phyloP scores from a whole-genome alignment of 2,888 invertebrate species.

The Morpho achilles region DNA sequence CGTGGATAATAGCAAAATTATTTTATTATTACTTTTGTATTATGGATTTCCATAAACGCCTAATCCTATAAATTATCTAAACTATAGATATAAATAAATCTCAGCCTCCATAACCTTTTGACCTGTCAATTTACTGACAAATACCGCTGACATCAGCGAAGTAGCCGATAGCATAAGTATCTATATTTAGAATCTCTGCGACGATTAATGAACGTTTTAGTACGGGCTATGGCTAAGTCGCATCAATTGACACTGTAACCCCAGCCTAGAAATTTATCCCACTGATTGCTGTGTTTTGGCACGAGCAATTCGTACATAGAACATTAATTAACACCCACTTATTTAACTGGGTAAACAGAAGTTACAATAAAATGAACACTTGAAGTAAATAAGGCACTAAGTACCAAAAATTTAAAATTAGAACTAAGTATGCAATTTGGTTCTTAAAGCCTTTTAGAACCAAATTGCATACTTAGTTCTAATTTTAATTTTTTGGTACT shows the following conservation, averaged over 20 bases:
- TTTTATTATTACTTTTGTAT: too few relatives aligned
- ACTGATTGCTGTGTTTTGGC: slow-evolving; percentile 24
- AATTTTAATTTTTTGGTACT: too few relatives aligned
- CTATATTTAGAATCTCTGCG: slow-evolving; percentile 77
- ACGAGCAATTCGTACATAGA: slow-evolving; percentile 11
- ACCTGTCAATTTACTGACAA: slow-evolving; percentile 27
- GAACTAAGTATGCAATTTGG: too few relatives aligned
- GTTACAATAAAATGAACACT: too few relatives aligned
- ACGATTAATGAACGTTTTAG: slow-evolving; percentile 64
- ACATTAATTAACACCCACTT: slow-evolving; percentile 8
- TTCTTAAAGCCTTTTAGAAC: too few relatives aligned
- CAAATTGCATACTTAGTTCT: too few relatives aligned
- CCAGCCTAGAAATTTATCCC: slow-evolving; percentile 35
- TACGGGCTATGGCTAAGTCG: slow-evolving; percentile 44
- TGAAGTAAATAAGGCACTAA: too few relatives aligned
- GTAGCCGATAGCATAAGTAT: slow-evolving; percentile 65
- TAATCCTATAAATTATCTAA: too few relatives aligned
- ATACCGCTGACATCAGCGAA: slow-evolving; percentile 61
- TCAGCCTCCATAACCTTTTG: slow-evolving; percentile 18
- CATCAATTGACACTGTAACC: slow-evolving; percentile 69
- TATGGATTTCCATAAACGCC: too few relatives aligned
- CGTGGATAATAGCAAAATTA: too few relatives aligned
- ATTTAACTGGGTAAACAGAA: slow-evolving; percentile 1
- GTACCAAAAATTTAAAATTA: too few relatives aligned
- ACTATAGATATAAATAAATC: too few relatives aligned